These are phyloP conservation scores for Agrotis ipsilon DNA, from an alignment of 2,888 invertebrate genomes.

Conservation along the genomic window DNA sequence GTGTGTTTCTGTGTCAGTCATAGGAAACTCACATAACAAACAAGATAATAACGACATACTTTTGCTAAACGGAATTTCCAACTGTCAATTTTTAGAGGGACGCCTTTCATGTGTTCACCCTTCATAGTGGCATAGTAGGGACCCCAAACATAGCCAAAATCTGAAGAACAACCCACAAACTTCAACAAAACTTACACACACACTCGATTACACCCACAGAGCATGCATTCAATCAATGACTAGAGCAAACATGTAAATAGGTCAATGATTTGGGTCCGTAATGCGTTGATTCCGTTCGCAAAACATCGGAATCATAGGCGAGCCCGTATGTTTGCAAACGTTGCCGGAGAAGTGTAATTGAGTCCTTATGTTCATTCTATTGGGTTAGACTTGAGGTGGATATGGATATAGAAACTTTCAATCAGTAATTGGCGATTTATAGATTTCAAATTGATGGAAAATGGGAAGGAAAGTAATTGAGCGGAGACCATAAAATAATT, in stretches of 20 bases:
- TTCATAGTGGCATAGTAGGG: too few relatives aligned
- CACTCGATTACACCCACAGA: conserved; percentile 33
- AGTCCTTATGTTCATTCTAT: conserved; percentile 21
- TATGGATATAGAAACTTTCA: not conserved
- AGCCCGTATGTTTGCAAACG: conserved; percentile 37
- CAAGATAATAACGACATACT: too few relatives aligned
- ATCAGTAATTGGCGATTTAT: not conserved
- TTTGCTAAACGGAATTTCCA: too few relatives aligned
- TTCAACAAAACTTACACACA: conserved; percentile 8
- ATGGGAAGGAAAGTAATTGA: too few relatives aligned
- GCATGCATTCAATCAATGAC: conserved; percentile 57
- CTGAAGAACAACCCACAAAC: not conserved
- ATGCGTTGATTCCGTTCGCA: conserved; percentile 60
- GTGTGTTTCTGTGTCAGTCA: too few relatives aligned
- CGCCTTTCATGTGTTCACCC: too few relatives aligned
- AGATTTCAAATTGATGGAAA: too few relatives aligned
- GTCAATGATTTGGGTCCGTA: conserved; percentile 59
- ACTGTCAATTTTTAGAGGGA: too few relatives aligned
- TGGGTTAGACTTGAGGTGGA: conserved; percentile 2
- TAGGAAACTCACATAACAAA: too few relatives aligned
- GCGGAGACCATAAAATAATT: too few relatives aligned
- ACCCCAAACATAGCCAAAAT: not conserved
- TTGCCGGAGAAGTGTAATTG: conserved; percentile 24
- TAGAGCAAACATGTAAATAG: conserved; percentile 59
- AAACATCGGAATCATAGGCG: conserved; percentile 57